Percentiles rank a stretch among this genome's conserved stretches.
Evolutionary conservation across 2,888 invertebrate genomes (phyloP).

Genomic region (Lithophane semibrunnea): DNA sequence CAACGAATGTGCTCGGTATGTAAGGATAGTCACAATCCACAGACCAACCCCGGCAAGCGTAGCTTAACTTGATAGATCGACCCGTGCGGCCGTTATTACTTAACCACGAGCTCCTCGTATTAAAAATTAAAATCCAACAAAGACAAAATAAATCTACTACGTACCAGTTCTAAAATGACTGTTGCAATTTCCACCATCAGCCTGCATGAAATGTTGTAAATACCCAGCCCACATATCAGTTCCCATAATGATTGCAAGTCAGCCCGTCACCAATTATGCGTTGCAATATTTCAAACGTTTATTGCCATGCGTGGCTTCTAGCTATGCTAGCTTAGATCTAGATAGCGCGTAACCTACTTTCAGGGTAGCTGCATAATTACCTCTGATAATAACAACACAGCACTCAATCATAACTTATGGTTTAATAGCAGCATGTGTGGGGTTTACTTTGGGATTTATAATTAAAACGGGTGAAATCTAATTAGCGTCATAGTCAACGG

Average conservation of each 20-base stretch:
- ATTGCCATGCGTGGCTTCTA: slow-evolving; percentile 60
- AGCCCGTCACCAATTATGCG: slow-evolving; percentile 61
- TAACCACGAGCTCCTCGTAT: too few species aligned
- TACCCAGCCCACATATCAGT: slow-evolving; percentile 35
- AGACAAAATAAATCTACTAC: neutral
- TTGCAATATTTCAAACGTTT: slow-evolving; percentile 60
- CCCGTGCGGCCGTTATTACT: too few species aligned
- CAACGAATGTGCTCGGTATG: too few species aligned
- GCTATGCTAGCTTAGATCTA: slow-evolving; percentile 60
- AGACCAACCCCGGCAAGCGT: too few species aligned
- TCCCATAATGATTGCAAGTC: slow-evolving; percentile 44
- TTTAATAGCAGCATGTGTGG: slow-evolving; percentile 30
- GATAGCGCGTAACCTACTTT: slow-evolving; percentile 59
- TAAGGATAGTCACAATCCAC: too few species aligned
- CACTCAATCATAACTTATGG: slow-evolving; percentile 50
- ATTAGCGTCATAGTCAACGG: neutral
- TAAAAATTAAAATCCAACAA: neutral
- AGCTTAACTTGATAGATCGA: too few species aligned
- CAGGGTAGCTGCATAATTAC: slow-evolving; percentile 59
- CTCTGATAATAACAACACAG: slow-evolving; percentile 52
- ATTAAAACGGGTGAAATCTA: neutral
- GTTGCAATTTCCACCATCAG: neutral
- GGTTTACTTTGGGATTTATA: slow-evolving; percentile 9
- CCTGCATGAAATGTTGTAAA: slow-evolving; percentile 1
- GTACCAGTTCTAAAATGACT: neutral